These are phyloP conservation scores for Cossypha niveicapilla DNA, from an alignment of 2,797 vertebrate genomes.

Conservation along the genomic window DNA sequence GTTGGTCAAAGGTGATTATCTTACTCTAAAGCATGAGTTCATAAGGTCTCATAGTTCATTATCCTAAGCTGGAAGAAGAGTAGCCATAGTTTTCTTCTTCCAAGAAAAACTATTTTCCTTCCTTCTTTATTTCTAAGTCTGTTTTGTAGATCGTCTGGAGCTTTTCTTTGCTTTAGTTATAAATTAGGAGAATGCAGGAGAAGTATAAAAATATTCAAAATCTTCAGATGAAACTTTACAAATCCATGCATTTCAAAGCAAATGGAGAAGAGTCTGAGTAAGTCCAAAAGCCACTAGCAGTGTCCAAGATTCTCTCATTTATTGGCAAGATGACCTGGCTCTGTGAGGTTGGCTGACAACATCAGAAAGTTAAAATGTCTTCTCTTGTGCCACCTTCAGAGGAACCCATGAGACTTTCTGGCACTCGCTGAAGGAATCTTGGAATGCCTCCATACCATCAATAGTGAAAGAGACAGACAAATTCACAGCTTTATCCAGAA, in stretches of 20 bases:
- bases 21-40: not conserved
- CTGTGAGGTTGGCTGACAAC: constrained; percentile 14
- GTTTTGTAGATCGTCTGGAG: not conserved
- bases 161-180: not conserved
- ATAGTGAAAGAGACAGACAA: not conserved
- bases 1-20: not conserved
- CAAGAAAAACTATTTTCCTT: not conserved
- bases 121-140: not conserved
- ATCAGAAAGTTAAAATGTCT: constrained; percentile 30
- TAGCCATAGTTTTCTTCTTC: not conserved
- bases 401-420: not conserved
- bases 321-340: constrained; percentile 40
- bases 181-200: not conserved
- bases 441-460: not conserved
- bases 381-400: constrained; percentile 49
- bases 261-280: not conserved
- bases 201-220: not conserved
- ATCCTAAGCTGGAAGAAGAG: not conserved
- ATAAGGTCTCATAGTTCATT: not conserved
- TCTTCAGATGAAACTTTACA: not conserved
- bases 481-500: not conserved
- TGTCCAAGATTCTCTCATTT: constrained; percentile 40
- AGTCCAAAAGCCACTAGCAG: constrained; percentile 1
- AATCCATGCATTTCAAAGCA: constrained; percentile 14
- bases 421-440: not conserved